Percentiles rank a stretch among this genome's conserved stretches.
Evolutionary conservation across 2,797 vertebrate species (phyloP).

Genomic region (Otolemur crassicaudatus): DNA sequence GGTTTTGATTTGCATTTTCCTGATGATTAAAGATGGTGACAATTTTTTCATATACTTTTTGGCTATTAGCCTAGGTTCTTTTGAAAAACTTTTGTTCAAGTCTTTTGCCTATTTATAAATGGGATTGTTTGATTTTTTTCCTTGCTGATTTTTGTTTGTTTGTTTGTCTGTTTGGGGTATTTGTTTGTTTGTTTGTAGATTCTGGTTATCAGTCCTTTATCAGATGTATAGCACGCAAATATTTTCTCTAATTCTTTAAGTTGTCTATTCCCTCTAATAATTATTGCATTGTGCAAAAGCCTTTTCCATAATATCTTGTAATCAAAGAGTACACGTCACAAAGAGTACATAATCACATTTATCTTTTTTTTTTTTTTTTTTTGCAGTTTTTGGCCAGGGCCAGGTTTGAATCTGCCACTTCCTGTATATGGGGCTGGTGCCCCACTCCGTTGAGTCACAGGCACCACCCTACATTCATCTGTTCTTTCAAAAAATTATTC

Average conservation of each 20-base stretch:
- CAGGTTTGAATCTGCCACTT: no score
- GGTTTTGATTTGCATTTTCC: neutral
- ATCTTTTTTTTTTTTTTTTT: neutral
- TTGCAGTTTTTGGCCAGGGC: no score
- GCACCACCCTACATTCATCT: no score
- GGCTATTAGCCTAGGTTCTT: neutral
- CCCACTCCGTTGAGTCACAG: no score
- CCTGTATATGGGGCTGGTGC: no score
- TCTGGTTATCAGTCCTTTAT: no score
- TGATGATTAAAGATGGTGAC: neutral
- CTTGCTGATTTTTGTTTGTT: neutral
- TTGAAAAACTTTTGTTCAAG: neutral
- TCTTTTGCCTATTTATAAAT: neutral
- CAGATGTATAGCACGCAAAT: no score
- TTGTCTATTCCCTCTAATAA: no score
- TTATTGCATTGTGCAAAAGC: no score
- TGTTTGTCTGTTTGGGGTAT: no score
- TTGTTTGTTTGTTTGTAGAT: no score
- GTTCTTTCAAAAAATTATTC: constrained; percentile 24
- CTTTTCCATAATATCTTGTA: neutral
- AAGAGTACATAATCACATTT: neutral
- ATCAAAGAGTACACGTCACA: neutral
- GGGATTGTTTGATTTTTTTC: neutral
- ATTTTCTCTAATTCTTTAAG: no score
- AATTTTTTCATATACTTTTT: neutral